Conservation (phyloP, 2,113 vertebrate species). For the Taxidea taxus region DNA sequence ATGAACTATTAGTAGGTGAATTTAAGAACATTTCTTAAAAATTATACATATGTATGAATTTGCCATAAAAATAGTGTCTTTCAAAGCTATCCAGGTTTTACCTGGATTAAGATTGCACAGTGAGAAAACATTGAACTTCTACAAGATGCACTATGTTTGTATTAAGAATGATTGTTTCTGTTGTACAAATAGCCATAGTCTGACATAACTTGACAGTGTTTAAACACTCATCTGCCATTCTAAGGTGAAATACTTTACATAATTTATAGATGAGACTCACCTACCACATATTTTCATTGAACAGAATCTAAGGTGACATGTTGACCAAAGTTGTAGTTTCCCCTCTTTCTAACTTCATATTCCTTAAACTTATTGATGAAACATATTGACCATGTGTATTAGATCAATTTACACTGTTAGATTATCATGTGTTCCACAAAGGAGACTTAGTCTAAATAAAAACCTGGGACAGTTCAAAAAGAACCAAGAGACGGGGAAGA, state of each 20-base stretch:
- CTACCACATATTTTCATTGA: background rate
- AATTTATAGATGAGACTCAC: background rate
- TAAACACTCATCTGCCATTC: background rate
- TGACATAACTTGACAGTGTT: background rate
- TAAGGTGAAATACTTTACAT: background rate
- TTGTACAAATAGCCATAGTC: background rate
- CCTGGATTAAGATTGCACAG: background rate
- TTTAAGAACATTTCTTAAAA: background rate
- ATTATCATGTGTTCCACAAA: background rate
- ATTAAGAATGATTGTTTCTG: background rate
- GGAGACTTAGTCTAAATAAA: background rate
- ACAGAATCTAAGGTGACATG: background rate
- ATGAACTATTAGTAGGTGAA: background rate
- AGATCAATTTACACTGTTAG: background rate
- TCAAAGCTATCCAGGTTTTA: background rate
- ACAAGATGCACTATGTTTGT: background rate
- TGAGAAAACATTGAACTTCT: background rate
- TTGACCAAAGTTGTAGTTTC: background rate
- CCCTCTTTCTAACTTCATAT: background rate
- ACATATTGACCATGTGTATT: background rate
- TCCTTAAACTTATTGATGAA: background rate
- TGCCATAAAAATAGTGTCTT: background rate
- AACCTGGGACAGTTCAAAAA: background rate
- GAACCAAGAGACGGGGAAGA: background rate
- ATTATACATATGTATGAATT: background rate